These are phyloP conservation scores for Hyles euphorbiae DNA, from an alignment of 1,140 invertebrate genomes.

Conservation along the genomic window DNA sequence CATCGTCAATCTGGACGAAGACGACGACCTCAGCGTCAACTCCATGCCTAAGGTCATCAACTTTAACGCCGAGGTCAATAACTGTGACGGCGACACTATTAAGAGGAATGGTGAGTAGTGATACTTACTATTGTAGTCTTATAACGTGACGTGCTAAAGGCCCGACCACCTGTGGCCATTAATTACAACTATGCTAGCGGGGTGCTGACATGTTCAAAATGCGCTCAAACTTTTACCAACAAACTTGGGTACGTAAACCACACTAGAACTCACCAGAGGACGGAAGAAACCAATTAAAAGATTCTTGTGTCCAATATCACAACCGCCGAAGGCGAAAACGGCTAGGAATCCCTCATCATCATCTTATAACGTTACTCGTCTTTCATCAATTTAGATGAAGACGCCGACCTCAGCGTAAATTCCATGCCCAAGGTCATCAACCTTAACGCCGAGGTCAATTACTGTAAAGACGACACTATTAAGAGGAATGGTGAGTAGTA, in stretches of 20 bases:
- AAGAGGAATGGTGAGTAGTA: conserved; percentile 41
- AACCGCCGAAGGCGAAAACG: no score
- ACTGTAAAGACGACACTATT: conserved; percentile 47
- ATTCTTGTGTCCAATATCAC: no score
- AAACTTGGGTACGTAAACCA: no score
- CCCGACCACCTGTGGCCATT: no score
- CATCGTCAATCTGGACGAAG: conserved; percentile 62
- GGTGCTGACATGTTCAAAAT: no score
- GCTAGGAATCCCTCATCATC: no score
- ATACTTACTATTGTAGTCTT: no score
- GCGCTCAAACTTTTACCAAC: no score
- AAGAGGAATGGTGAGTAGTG: conserved; percentile 40
- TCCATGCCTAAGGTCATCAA: conserved; percentile 40
- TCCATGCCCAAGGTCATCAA: conserved; percentile 38
- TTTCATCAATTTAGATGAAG: conserved; percentile 62
- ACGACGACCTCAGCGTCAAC: conserved; percentile 43
- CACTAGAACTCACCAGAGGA: no score
- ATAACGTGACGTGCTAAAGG: no score
- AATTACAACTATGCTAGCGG: no score
- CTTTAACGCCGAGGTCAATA: conserved; percentile 33
- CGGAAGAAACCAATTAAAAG: no score
- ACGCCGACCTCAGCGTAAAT: conserved; percentile 43
- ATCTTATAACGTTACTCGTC: conserved; percentile 36
- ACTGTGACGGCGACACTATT: conserved; percentile 47
- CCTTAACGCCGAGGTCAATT: conserved; percentile 32